These are phyloP conservation scores for Blastobasis lacticolella DNA, from an alignment of 2,888 invertebrate species.

Conservation along the genomic window DNA sequence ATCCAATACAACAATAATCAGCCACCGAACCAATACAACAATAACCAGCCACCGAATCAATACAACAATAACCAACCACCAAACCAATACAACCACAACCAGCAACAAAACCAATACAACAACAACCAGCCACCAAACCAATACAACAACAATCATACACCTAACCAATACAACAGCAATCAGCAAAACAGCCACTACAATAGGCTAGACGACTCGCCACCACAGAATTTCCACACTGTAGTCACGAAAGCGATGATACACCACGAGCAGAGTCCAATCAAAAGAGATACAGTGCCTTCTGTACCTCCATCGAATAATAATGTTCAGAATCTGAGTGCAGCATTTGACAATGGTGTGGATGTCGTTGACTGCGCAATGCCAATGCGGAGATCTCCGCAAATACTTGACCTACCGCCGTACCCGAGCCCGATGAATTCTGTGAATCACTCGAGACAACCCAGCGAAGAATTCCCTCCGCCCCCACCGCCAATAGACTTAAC, in stretches of 20 bases:
- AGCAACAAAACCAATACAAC: slow-evolving; percentile 24
- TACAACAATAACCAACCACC: slow-evolving; percentile 24
- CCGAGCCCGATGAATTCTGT: slow-evolving; percentile 85
- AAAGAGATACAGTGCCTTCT: slow-evolving; percentile 50
- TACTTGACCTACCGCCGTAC: slow-evolving; percentile 84
- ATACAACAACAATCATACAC: slow-evolving; percentile 25
- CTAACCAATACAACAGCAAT: neutral
- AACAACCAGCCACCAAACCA: slow-evolving; percentile 20
- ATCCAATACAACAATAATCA: neutral
- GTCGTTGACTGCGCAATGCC: slow-evolving; percentile 77
- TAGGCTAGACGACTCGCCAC: slow-evolving; percentile 52
- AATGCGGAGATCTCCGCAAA: slow-evolving; percentile 49
- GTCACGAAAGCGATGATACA: slow-evolving; percentile 90
- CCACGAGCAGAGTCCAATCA: slow-evolving; percentile 83
- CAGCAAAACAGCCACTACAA: slow-evolving; percentile 24
- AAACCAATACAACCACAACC: neutral
- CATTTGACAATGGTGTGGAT: slow-evolving; percentile 71
- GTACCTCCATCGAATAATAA: slow-evolving; percentile 42
- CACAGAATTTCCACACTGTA: slow-evolving; percentile 78
- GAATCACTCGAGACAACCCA: slow-evolving; percentile 88
- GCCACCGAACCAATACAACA: neutral
- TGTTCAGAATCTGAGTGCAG: slow-evolving; percentile 52
- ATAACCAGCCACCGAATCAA: slow-evolving; percentile 17
- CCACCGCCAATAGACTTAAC: slow-evolving; percentile 84
- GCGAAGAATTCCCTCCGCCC: slow-evolving; percentile 93